These are phyloP conservation scores for Cerceris ruficornis DNA, from an alignment of 2,888 invertebrate genomes.

Conservation along the genomic window DNA sequence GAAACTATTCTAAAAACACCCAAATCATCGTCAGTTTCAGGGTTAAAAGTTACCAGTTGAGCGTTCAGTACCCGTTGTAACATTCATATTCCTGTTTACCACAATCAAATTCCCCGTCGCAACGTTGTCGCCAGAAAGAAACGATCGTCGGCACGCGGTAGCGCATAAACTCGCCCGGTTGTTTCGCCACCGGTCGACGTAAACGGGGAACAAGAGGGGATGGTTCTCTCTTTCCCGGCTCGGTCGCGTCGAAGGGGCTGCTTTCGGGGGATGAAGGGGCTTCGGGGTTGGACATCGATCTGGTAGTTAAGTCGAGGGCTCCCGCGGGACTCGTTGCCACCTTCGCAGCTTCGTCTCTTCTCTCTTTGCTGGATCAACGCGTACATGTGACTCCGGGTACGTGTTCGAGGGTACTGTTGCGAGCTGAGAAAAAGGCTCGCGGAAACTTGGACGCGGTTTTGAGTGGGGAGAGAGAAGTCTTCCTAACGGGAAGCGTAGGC, in stretches of 20 bases:
- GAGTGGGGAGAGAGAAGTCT: too few relatives aligned
- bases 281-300: conserved; percentile 79
- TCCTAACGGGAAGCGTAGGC: too few relatives aligned
- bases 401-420: background rate
- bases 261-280: conserved; percentile 49
- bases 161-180: conserved; percentile 45
- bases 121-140: conserved; percentile 33
- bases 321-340: conserved; percentile 80
- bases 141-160: conserved; percentile 27
- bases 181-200: conserved; percentile 29
- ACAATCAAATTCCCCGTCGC: conserved; percentile 8
- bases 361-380: conserved; percentile 48
- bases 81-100: conserved; percentile 32
- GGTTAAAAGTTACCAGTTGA: background rate
- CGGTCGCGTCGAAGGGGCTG: conserved; percentile 57
- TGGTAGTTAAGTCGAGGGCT: conserved; percentile 79
- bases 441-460: too few relatives aligned
- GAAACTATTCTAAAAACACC: background rate
- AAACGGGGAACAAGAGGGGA: conserved; percentile 21
- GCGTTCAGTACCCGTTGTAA: conserved; percentile 7
- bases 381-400: conserved; percentile 18
- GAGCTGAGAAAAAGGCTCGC: too few relatives aligned
- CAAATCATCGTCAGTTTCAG: too few relatives aligned
- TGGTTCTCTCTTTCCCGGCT: conserved; percentile 5
- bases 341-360: conserved; percentile 66